Conservation (phyloP, 2,113 vertebrate species). For the Pedetes capensis region DNA sequence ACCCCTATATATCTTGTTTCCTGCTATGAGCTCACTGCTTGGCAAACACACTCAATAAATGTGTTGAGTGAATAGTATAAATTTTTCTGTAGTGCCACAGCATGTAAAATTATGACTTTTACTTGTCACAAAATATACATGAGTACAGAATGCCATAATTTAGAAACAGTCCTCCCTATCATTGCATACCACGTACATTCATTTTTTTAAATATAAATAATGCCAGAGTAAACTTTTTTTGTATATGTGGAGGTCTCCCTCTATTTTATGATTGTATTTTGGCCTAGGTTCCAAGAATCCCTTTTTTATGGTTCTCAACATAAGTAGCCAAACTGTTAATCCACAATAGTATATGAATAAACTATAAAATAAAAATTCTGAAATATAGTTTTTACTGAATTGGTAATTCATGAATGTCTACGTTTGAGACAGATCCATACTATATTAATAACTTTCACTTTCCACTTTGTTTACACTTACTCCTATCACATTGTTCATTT, state of each 20-base stretch:
- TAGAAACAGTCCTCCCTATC: background rate
- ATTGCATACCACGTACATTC: background rate
- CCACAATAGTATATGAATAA: background rate
- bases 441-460: constrained; percentile 2
- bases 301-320: background rate
- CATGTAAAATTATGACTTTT: constrained; percentile 6
- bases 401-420: background rate
- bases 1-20: background rate
- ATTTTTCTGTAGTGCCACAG: background rate
- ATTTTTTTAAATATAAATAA: constrained; percentile 33
- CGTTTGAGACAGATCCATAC: background rate
- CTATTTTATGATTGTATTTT: background rate
- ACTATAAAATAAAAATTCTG: constrained; percentile 36
- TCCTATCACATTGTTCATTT: background rate
- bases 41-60: background rate
- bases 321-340: background rate
- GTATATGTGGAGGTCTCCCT: background rate
- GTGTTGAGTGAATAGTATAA: background rate
- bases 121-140: background rate
- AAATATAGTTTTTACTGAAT: background rate
- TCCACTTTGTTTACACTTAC: background rate
- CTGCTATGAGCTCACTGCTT: background rate
- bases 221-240: background rate
- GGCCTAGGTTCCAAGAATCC: background rate
- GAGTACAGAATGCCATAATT: background rate